These are phyloP conservation scores for Drosophila tripunctata DNA, from an alignment of 2,888 invertebrate species.

Conservation along the genomic window DNA sequence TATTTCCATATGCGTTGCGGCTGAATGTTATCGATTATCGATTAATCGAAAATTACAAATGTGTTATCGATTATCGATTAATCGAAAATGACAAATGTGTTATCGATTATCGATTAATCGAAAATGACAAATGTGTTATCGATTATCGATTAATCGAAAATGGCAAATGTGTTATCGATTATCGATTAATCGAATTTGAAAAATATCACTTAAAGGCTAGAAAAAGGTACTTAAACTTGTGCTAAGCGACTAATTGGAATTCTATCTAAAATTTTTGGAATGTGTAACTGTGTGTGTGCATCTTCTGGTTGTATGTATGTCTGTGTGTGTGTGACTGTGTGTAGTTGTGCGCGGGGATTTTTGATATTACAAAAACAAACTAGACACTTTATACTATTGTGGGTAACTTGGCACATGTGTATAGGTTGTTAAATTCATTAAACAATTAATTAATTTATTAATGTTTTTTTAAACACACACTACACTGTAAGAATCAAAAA, in stretches of 20 bases:
- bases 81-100: too few species aligned
- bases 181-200: conserved; percentile 13
- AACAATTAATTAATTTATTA: conserved; percentile 48
- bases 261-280: conserved; percentile 24
- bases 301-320: conserved; percentile 59
- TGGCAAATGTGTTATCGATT: conserved; percentile 36
- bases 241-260: conserved; percentile 34
- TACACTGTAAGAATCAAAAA: conserved; percentile 65
- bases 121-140: too few species aligned
- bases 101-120: too few species aligned
- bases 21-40: conserved; percentile 39
- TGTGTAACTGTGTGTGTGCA: conserved; percentile 48
- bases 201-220: conserved; percentile 42
- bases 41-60: conserved; percentile 11
- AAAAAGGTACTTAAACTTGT: conserved; percentile 41
- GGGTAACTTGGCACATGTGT: conserved; percentile 78
- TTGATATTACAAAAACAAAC: conserved; percentile 50
- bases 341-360: conserved; percentile 59
- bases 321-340: conserved; percentile 60
- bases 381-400: conserved; percentile 45
- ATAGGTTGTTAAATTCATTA: conserved; percentile 76
- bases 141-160: too few species aligned
- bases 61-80: too few species aligned
- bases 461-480: conserved; percentile 76
- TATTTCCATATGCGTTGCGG: conserved; percentile 81